Conservation (phyloP, 1,140 invertebrate species). For the Pemphigus obesinymphae region DNA sequence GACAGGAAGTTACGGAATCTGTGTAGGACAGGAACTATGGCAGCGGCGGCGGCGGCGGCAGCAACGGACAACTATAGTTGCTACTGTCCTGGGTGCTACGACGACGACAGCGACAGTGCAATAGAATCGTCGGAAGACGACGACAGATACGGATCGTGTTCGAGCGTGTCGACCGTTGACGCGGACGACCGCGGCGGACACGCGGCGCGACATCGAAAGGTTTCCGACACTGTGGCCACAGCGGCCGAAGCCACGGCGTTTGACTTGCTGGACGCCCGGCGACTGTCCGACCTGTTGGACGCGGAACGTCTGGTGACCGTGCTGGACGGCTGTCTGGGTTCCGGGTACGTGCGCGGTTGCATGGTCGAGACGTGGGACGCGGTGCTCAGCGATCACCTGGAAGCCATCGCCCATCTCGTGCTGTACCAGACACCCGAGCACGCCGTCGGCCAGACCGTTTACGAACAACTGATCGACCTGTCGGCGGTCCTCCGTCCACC, state of each 20-base stretch:
- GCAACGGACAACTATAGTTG: too few species aligned
- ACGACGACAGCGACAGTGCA: neutral
- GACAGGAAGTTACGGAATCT: too few species aligned
- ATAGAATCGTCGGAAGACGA: neutral
- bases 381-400: slow-evolving; percentile 27
- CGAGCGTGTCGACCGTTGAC: neutral
- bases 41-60: too few species aligned
- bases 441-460: slow-evolving; percentile 6
- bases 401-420: slow-evolving; percentile 21
- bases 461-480: neutral
- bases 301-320: neutral
- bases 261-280: neutral
- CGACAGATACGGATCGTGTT: neutral
- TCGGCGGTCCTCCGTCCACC: neutral
- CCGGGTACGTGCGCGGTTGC: slow-evolving; percentile 27
- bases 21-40: too few species aligned
- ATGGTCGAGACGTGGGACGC: slow-evolving; percentile 30
- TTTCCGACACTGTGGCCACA: neutral
- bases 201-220: neutral
- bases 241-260: neutral
- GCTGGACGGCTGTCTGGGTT: neutral
- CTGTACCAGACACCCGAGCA: slow-evolving; percentile 19
- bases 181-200: neutral
- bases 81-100: neutral
- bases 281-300: neutral